A percentile compares a stretch with the other conserved stretches of the same genome.
Conservation (phyloP, 2,888 invertebrate genomes). For the Meandrusa payeni region DNA sequence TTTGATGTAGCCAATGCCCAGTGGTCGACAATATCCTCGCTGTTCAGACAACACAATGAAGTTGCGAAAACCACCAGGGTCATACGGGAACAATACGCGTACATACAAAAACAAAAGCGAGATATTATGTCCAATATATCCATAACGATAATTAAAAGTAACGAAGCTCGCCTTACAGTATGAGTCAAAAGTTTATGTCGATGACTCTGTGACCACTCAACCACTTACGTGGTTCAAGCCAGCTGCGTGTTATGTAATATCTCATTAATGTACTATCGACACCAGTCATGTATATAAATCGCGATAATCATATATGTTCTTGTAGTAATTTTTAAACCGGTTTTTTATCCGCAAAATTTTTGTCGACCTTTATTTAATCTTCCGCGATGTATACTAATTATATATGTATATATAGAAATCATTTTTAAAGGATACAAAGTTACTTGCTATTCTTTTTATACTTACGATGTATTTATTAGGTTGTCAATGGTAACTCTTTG, state of each 20-base stretch:
- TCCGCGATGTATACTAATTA: slow-evolving; percentile 47
- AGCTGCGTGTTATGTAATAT: slow-evolving; percentile 18
- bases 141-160: slow-evolving; percentile 1
- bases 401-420: too few species aligned
- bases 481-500: too few species aligned
- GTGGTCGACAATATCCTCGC: too few species aligned
- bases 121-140: too few species aligned
- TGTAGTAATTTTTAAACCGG: slow-evolving; percentile 41
- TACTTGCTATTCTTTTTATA: too few species aligned
- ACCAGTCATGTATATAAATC: slow-evolving; percentile 15
- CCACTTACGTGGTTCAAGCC: slow-evolving; percentile 1
- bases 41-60: too few species aligned
- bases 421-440: too few species aligned
- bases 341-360: slow-evolving; percentile 41
- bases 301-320: slow-evolving; percentile 26
- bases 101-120: too few species aligned
- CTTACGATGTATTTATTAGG: too few species aligned
- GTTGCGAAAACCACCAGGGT: too few species aligned
- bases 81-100: too few species aligned
- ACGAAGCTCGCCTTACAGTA: slow-evolving; percentile 1
- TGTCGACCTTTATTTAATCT: slow-evolving; percentile 51
- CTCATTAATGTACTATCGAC: slow-evolving; percentile 7
- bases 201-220: slow-evolving; percentile 4
- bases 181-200: slow-evolving; percentile 16
- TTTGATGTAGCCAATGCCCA: too few species aligned